Evolutionary conservation across 1,140 invertebrate genomes (phyloP).

Genomic region (Apis florea): DNA sequence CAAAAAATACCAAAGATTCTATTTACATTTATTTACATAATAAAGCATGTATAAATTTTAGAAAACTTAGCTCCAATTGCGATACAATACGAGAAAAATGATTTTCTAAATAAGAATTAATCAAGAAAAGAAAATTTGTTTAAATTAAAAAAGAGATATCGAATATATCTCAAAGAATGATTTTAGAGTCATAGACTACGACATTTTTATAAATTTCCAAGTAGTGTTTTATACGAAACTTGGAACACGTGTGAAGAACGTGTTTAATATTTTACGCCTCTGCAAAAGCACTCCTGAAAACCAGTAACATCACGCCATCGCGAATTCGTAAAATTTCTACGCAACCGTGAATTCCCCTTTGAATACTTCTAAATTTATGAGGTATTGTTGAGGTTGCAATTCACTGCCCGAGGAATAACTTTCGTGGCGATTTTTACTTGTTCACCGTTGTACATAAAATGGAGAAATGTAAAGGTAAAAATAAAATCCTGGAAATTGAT

Average conservation of each 20-base stretch:
- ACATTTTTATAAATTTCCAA: not conserved
- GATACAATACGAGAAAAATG: too few species aligned
- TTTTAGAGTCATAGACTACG: not conserved
- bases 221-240: not conserved
- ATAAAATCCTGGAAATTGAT: not conserved
- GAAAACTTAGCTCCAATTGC: too few species aligned
- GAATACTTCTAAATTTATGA: slow-evolving; percentile 6
- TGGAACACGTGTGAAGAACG: not conserved
- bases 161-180: too few species aligned
- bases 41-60: too few species aligned
- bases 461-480: slow-evolving; percentile 5
- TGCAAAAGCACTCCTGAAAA: not conserved
- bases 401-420: slow-evolving; percentile 36
- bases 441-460: not conserved
- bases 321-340: slow-evolving; percentile 25
- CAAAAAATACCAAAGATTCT: too few species aligned
- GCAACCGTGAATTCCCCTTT: slow-evolving; percentile 4
- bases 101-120: too few species aligned
- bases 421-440: not conserved
- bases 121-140: too few species aligned
- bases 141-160: too few species aligned
- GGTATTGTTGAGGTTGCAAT: slow-evolving; percentile 2
- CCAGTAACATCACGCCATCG: not conserved
- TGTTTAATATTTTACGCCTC: slow-evolving; percentile 6
- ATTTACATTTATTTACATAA: too few species aligned